Conservation (phyloP, 2,797 vertebrate genomes). For the Peromyscus attwateri region DNA sequence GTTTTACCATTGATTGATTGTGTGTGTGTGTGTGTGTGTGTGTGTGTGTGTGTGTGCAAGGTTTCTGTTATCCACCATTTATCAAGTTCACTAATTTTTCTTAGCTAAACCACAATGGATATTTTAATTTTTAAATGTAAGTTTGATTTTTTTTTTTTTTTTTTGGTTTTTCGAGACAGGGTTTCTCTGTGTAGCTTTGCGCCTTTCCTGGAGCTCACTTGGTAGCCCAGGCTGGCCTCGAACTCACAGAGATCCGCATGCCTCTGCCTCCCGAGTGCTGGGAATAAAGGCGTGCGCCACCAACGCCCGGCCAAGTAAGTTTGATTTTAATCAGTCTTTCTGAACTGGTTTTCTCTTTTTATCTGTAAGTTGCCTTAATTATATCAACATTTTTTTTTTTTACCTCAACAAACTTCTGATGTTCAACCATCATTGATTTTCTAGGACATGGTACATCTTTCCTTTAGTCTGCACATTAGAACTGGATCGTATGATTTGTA, state of each 20-base stretch:
- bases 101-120: not conserved
- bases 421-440: not conserved
- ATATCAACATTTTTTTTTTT: not conserved
- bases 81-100: slow-evolving; percentile 14
- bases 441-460: not conserved
- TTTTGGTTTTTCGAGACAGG: too few relatives aligned
- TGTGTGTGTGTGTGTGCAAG: too few relatives aligned
- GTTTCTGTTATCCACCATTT: not conserved
- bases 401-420: not conserved
- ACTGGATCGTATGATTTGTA: too few relatives aligned
- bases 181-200: too few relatives aligned
- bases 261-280: too few relatives aligned
- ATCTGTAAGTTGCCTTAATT: not conserved
- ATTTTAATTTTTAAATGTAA: not conserved
- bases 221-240: too few relatives aligned
- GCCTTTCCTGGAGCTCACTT: too few relatives aligned
- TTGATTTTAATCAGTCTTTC: not conserved
- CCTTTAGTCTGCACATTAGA: not conserved
- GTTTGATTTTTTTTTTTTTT: not conserved
- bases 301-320: too few relatives aligned
- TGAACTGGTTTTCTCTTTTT: not conserved
- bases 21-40: not conserved
- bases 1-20: not conserved
- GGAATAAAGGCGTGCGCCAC: too few relatives aligned
- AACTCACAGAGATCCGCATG: too few relatives aligned